Percentiles rank a stretch among this genome's conserved stretches.
These are phyloP conservation scores for Epinephelus lanceolatus DNA, from an alignment of 2,113 vertebrate genomes.

Conservation along the genomic window DNA sequence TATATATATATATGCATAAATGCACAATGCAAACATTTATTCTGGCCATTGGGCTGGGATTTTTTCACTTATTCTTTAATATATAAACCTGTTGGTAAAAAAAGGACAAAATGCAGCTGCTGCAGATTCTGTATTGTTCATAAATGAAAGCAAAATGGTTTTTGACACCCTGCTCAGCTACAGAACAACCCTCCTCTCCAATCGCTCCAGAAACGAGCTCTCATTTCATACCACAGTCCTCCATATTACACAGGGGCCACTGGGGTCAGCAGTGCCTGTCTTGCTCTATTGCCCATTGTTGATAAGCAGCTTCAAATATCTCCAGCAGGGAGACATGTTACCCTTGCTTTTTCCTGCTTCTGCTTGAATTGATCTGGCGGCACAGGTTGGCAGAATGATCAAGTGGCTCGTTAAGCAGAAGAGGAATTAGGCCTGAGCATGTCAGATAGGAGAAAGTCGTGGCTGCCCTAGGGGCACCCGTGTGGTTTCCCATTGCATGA, in stretches of 20 bases:
- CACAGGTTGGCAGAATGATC: conserved; percentile 76
- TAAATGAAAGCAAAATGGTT: conserved; percentile 25
- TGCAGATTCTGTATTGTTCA: conserved; percentile 1
- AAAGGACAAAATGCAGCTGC: not conserved
- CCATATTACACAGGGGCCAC: conserved; percentile 45
- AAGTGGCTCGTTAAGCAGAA: conserved; percentile 80
- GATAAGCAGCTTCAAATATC: conserved; percentile 73
- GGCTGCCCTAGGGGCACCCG: conserved; percentile 31
- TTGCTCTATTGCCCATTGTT: conserved; percentile 58
- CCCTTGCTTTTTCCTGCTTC: conserved; percentile 50
- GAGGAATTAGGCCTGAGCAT: conserved; percentile 70
- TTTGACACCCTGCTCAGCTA: not conserved
- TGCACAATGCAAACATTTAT: too few species aligned
- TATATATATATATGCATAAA: too few species aligned
- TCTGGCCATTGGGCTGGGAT: too few species aligned
- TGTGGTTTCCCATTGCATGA: conserved; percentile 50
- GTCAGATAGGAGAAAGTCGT: conserved; percentile 65
- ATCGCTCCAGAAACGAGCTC: conserved; percentile 27
- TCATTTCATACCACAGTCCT: conserved; percentile 47
- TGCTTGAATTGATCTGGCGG: conserved; percentile 72
- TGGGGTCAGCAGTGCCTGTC: conserved; percentile 41
- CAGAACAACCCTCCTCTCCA: not conserved
- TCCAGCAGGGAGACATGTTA: conserved; percentile 61
- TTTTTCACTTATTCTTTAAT: not conserved
- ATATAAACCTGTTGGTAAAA: not conserved